A percentile compares a stretch with the other conserved stretches of the same genome.
phyloP scores from a whole-genome alignment of 2,888 invertebrate genomes.

The Campopleginae sp. region DNA sequence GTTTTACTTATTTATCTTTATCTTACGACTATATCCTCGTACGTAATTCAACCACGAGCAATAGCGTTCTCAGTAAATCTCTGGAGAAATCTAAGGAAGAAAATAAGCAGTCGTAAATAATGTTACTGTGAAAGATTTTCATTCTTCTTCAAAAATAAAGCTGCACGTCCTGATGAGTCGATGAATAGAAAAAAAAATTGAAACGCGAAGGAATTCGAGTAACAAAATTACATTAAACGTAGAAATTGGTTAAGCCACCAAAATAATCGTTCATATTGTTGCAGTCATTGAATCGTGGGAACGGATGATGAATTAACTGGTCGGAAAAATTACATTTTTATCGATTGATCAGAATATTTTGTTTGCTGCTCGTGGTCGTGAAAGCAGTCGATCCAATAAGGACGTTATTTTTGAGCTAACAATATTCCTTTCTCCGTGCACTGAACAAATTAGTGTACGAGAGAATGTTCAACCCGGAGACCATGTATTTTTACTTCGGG shows the following conservation, averaged over 20 bases:
- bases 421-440: too few species aligned
- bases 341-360: too few species aligned
- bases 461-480: neutral
- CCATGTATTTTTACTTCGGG: neutral
- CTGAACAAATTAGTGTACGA: neutral
- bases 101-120: conserved; percentile 26
- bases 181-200: neutral
- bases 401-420: too few species aligned
- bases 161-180: neutral
- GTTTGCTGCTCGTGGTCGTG: too few species aligned
- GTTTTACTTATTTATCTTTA: conserved; percentile 35
- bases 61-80: conserved; percentile 14
- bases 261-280: too few species aligned
- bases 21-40: conserved; percentile 33
- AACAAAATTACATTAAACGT: neutral
- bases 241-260: too few species aligned
- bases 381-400: too few species aligned
- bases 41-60: conserved; percentile 27
- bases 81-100: neutral
- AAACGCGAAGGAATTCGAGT: neutral
- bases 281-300: too few species aligned
- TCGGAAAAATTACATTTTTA: too few species aligned
- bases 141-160: neutral
- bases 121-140: conserved; percentile 12
- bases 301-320: too few species aligned